Conservation (phyloP, 2,888 invertebrate species). For the Dryobotodes eremita region DNA sequence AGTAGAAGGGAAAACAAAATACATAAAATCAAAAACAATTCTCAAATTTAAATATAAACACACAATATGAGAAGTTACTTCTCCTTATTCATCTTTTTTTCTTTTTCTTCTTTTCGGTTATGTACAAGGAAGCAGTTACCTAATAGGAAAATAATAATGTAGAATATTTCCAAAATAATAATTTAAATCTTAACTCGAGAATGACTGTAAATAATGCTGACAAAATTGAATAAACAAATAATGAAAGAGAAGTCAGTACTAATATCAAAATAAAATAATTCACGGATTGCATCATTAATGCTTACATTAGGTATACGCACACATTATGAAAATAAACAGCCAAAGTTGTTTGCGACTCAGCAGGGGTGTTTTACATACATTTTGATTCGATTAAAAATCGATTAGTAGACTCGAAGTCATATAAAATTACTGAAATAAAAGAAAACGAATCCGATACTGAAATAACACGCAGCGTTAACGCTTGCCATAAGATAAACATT, state of each 20-base stretch:
- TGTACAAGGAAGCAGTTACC: too few relatives aligned
- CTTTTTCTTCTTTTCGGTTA: too few relatives aligned
- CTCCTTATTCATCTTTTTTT: too few relatives aligned
- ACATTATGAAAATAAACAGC: conserved; percentile 59
- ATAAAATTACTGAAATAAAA: conserved; percentile 85
- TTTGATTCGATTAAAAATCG: conserved; percentile 75
- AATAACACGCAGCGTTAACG: conserved; percentile 81
- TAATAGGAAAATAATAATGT: not conserved
- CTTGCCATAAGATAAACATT: conserved; percentile 83
- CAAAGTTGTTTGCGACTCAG: conserved; percentile 52
- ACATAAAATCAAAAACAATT: too few relatives aligned
- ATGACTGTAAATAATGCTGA: not conserved
- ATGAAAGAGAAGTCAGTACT: not conserved
- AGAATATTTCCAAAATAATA: not conserved
- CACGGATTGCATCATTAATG: conserved; percentile 29
- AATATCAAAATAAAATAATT: conserved; percentile 11
- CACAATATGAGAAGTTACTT: too few relatives aligned
- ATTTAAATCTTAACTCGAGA: not conserved
- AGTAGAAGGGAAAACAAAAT: too few relatives aligned
- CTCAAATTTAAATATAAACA: too few relatives aligned
- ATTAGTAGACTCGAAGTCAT: conserved; percentile 76
- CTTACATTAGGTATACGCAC: conserved; percentile 9
- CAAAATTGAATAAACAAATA: not conserved
- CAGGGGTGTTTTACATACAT: conserved; percentile 49
- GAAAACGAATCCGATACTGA: conserved; percentile 83